Evolutionary conservation across 2,113 vertebrate species (phyloP).

Genomic region (Poicephalus meyeri): DNA sequence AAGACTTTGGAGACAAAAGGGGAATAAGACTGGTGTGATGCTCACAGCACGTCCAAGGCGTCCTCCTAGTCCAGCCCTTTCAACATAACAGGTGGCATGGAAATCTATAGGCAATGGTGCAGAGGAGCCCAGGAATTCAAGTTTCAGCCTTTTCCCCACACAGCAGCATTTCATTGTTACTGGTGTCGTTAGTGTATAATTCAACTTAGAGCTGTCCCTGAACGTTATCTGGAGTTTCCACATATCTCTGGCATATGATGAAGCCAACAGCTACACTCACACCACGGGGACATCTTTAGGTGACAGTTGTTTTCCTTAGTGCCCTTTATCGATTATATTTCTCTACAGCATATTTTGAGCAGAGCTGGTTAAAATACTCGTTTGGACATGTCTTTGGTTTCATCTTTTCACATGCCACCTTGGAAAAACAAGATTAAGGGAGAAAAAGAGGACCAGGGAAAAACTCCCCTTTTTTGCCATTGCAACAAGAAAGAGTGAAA

Average conservation of each 20-base stretch:
- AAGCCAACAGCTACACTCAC: neutral
- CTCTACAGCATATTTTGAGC: neutral
- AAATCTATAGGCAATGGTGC: fast-evolving
- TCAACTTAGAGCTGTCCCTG: neutral
- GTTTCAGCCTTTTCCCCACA: neutral
- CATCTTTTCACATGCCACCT: neutral
- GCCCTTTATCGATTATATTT: neutral
- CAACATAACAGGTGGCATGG: neutral
- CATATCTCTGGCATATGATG: neutral
- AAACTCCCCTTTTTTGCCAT: neutral
- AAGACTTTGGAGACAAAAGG: neutral
- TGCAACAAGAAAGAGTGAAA: neutral
- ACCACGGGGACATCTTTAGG: neutral
- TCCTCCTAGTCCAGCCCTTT: neutral
- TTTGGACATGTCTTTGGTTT: neutral
- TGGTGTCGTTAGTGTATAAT: neutral
- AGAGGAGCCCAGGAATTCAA: neutral
- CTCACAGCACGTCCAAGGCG: neutral
- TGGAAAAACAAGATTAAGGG: neutral
- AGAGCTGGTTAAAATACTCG: neutral
- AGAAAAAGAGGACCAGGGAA: neutral
- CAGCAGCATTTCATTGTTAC: neutral
- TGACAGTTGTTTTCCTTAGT: neutral
- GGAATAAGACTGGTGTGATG: neutral
- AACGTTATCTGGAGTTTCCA: neutral